phyloP scores from a whole-genome alignment of 2,797 vertebrate species.

The Neopelma chrysocephalum region DNA sequence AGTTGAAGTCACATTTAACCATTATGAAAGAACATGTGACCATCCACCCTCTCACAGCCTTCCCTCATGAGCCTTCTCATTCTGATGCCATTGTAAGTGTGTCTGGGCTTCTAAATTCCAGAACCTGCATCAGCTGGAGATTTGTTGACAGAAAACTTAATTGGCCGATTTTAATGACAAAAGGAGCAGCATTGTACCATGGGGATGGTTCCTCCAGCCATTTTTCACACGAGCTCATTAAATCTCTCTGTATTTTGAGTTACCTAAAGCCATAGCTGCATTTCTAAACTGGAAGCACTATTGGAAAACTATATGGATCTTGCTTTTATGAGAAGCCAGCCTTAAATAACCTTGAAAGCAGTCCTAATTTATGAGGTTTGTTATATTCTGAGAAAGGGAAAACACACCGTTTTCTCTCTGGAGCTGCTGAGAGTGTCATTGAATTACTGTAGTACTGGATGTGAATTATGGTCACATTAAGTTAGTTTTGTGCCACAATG shows the following conservation, averaged over 20 bases:
- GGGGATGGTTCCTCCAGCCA: not conserved
- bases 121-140: not conserved
- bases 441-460: not conserved
- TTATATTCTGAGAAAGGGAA: not conserved
- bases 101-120: not conserved
- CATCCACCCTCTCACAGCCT: not conserved
- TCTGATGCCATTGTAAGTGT: not conserved
- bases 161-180: not conserved
- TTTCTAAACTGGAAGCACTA: not conserved
- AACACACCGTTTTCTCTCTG: not conserved
- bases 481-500: not conserved
- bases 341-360: not conserved
- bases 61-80: not conserved
- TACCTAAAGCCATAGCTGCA: not conserved
- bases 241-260: not conserved
- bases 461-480: conserved; percentile 14
- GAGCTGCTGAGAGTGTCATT: not conserved
- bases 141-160: not conserved
- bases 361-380: not conserved
- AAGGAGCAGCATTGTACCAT: not conserved
- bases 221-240: not conserved
- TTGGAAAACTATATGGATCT: not conserved
- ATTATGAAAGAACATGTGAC: not conserved
- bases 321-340: not conserved
- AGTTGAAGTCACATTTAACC: not conserved